Base-by-base conservation (phyloP, 2,113 vertebrate species). In the Anser cygnoides region DNA sequence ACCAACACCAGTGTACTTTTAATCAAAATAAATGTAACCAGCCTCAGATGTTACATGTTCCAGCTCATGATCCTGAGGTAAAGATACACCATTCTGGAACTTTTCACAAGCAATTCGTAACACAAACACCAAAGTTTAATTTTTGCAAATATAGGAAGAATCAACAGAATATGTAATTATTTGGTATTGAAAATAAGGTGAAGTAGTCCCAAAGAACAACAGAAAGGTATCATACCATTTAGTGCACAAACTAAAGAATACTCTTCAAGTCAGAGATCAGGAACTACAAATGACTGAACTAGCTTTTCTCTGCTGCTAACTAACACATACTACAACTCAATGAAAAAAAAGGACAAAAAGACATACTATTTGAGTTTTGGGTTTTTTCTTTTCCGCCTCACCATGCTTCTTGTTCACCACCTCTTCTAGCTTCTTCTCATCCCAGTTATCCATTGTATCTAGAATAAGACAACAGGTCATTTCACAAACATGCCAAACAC, bases 371-470 rank as follows among this genome's bases (percentile, higher is more conserved):
- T 99, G 98, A 52, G 99, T 99, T 98, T 99, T 99, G 82, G 98
- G 98, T 93, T 99, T 99, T 98, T 99, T 99, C 98, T 99, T 99
- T 97, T 99, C 99, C 6, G 99, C 98, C 94, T 99, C 99, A 94
- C 99, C 99, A 77, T 99, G 99, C 94, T 99, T 99, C 97, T 99
- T 99, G 98, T 99, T 99, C 84, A 99, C 98, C 41, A 99, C 99
- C 96, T 99, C 99, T 95, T 99, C 99, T 96, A 99, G 97, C 90
- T 99, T 99, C 98, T 99, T 99, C 97, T 99, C 99, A 89, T 99
- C 99, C 99, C 99, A 99, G 97, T 98, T 99, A 22, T 99, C 99
- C 99, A 99, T 99, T 16, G 99, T 99, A 97, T 99, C 99, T 99
- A 95, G 57, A 91, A 49, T 95, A 71, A 92, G 58, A 93, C 8